phyloP scores from a whole-genome alignment of 2,113 vertebrate species.

The Corythoichthys intestinalis region DNA sequence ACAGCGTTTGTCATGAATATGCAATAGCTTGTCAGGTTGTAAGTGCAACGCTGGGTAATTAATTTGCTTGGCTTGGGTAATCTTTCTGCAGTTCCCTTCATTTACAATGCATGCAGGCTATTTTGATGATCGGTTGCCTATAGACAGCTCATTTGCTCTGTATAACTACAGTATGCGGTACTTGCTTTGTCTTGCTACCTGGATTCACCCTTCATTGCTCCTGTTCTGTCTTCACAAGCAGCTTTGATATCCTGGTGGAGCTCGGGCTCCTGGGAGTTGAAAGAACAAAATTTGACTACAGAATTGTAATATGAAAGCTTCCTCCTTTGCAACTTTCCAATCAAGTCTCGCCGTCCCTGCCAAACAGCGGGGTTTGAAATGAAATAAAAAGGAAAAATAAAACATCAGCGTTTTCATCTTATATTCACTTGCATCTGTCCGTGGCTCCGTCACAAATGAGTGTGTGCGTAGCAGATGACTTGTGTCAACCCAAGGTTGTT shows the following conservation, averaged over 20 bases:
- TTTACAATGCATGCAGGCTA: not conserved
- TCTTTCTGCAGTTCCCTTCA: not conserved
- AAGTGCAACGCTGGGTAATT: slow-evolving; percentile 2
- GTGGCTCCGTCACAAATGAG: slow-evolving; percentile 28
- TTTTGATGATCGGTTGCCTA: not conserved
- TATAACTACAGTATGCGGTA: not conserved
- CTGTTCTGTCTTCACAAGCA: slow-evolving; percentile 30
- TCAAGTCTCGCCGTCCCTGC: slow-evolving; percentile 17
- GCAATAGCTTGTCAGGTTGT: slow-evolving; percentile 1
- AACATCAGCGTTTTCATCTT: slow-evolving; percentile 15
- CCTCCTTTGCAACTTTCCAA: slow-evolving; percentile 9
- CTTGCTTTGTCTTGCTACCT: slow-evolving; percentile 9
- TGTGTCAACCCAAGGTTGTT: slow-evolving; percentile 48
- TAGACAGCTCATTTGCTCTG: not conserved
- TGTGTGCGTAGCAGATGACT: slow-evolving; percentile 16
- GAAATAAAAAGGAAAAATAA: slow-evolving; percentile 1
- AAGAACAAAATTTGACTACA: slow-evolving; percentile 27
- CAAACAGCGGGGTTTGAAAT: slow-evolving; percentile 21
- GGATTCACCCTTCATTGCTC: slow-evolving; percentile 3
- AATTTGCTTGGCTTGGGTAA: not conserved
- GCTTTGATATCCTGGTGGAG: slow-evolving; percentile 34
- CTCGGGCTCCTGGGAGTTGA: slow-evolving; percentile 8
- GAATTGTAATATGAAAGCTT: slow-evolving; percentile 25
- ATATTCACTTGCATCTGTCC: slow-evolving; percentile 22
- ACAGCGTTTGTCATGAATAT: slow-evolving; percentile 4